Conservation (phyloP, 2,113 vertebrate genomes). For the Heptranchias perlo region DNA sequence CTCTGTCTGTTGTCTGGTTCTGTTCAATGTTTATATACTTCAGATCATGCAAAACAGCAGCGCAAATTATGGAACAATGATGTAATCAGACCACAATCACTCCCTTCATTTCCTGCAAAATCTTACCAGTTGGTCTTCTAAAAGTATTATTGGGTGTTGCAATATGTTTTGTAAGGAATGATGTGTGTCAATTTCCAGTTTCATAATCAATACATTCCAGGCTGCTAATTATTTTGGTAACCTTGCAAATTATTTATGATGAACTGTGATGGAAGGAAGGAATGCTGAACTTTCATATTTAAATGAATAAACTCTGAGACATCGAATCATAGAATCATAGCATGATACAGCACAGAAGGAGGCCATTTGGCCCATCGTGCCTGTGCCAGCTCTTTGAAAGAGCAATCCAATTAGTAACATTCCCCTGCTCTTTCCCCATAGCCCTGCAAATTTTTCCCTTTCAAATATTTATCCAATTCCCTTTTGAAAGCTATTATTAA, state of each 20-base stretch:
- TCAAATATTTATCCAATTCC: too few species aligned
- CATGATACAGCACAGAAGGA: too few species aligned
- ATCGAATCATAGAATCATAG: too few species aligned
- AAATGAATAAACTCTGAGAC: neutral
- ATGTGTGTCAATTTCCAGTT: neutral
- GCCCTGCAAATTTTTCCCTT: too few species aligned
- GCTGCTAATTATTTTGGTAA: neutral
- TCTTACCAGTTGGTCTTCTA: neutral
- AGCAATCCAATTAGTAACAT: too few species aligned
- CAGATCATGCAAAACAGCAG: neutral
- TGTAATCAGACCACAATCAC: neutral
- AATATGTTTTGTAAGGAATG: neutral
- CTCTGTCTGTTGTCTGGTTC: neutral
- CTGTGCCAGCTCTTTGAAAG: too few species aligned
- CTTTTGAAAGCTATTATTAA: too few species aligned
- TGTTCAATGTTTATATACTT: neutral
- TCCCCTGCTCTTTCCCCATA: too few species aligned
- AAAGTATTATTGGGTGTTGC: neutral
- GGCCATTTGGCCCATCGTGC: too few species aligned
- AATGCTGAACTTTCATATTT: neutral
- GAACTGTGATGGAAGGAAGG: neutral
- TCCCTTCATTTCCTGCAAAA: neutral
- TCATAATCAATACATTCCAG: neutral
- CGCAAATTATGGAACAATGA: neutral
- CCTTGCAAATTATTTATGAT: neutral